Evolutionary conservation across 2,888 invertebrate species (phyloP), one percentile per base, ranked within the genome.

Genomic region (Embidobia sp.): DNA sequence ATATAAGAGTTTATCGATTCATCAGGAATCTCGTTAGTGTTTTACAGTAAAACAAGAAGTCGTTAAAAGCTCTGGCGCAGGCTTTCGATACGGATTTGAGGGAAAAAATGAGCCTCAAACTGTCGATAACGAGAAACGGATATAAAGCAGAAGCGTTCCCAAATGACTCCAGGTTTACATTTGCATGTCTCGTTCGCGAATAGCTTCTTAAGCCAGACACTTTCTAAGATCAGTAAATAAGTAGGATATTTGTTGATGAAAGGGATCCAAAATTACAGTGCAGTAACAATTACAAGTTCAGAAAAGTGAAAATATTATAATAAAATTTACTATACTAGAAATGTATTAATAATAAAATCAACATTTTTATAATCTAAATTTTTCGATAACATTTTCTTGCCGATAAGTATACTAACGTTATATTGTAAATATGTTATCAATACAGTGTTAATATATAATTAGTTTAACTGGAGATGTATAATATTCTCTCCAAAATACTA

Each of bases 91-190:
- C 57, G 55, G 64, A 70, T 51, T 61, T 51, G 31, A 70, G 46
- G 55, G 77, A 77, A 73, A 77, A 78, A 78, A 73, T 74, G 73
- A 69, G 64, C 73, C 64, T 59, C 59, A 64, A 69, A 69, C 69
- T 69, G 66, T 66, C 66, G 74, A 78, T 78, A 78, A 77, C 64
- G 64, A 78, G 64, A 69, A 33, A 48, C 48, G 63, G 69, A 74
- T 74, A 74, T 77, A 78, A 78, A 78, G 44, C 73, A 73, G 67
- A 73, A 63, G 37, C 73, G 42, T 61, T 61, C 37, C 42, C 35
- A 53, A 73, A 74, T 77, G 69, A 63, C 73, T 77, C 8, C 44
- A 40, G 55, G 61, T 76, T 64, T 59, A 66, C 46, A 70, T 79
- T 77, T 76, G 73, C 73, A 66, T 77, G 72, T 61, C 73, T 74